phyloP scores from a whole-genome alignment of 2,888 invertebrate genomes.

The Scaptomyza polygonia region DNA sequence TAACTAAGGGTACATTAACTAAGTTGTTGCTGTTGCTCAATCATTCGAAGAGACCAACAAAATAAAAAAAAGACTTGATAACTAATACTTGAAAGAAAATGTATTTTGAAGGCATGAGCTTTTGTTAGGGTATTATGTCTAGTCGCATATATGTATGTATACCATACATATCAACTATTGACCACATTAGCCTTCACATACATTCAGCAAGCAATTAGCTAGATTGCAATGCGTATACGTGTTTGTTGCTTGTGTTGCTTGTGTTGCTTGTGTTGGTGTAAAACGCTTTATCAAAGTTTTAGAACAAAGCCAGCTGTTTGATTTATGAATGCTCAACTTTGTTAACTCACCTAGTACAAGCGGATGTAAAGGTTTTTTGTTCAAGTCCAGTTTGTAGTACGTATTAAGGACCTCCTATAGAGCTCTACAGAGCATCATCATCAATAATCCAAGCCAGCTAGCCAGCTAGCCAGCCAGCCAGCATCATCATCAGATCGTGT shows the following conservation, averaged over 20 bases:
- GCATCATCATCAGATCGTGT: conserved; percentile 65
- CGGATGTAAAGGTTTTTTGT: conserved; percentile 12
- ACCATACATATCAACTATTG: conserved; percentile 1
- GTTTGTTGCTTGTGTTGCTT: conserved; percentile 17
- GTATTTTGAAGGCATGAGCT: too few relatives aligned
- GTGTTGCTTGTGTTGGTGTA: conserved; percentile 54
- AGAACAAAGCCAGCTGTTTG: conserved; percentile 72
- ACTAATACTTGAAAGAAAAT: too few relatives aligned
- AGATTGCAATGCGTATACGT: conserved; percentile 65
- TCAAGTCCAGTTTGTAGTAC: conserved; percentile 7
- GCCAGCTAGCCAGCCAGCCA: conserved; percentile 34
- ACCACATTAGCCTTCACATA: conserved; percentile 61
- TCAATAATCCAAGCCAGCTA: conserved; percentile 21
- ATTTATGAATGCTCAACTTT: conserved; percentile 75
- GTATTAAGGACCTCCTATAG: conserved; percentile 22
- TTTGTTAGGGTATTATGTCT: conserved; percentile 2
- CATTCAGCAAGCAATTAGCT: conserved; percentile 75
- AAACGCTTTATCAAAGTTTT: conserved; percentile 79
- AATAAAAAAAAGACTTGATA: too few relatives aligned
- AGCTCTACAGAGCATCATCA: conserved; percentile 55
- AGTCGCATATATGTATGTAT: conserved; percentile 2
- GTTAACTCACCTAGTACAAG: conserved; percentile 71
- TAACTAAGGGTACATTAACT: conserved; percentile 7
- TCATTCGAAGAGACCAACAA: too few relatives aligned
- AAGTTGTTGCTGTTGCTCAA: neutral